Conservation (phyloP, 2,888 invertebrate genomes). For the Drosophila formosana region DNA sequence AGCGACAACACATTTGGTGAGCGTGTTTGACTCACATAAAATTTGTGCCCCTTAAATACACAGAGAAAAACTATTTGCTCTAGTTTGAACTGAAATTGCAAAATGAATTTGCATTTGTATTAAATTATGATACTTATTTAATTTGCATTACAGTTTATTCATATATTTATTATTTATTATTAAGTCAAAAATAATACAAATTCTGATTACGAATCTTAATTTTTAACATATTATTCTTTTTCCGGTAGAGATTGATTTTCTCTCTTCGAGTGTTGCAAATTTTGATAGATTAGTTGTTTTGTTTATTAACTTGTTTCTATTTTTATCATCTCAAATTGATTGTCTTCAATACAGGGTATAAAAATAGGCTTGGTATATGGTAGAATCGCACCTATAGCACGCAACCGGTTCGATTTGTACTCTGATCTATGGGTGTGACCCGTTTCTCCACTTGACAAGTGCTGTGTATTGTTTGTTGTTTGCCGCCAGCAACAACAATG, state of each 20-base stretch:
- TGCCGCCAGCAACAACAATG: slow-evolving; percentile 32
- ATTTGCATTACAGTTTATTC: too few relatives aligned
- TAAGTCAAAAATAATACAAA: too few relatives aligned
- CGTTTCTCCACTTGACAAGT: slow-evolving; percentile 33
- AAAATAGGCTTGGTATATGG: not conserved
- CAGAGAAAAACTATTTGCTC: not conserved
- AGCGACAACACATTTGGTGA: not conserved
- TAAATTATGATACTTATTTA: too few relatives aligned
- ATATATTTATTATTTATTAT: too few relatives aligned
- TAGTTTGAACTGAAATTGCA: not conserved
- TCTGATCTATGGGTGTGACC: slow-evolving; percentile 26
- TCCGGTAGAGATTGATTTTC: not conserved
- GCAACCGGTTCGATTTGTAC: slow-evolving; percentile 26
- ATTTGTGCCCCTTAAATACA: not conserved
- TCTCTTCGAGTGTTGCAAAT: not conserved
- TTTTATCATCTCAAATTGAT: not conserved
- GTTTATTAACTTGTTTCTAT: not conserved
- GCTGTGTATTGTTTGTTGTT: slow-evolving; percentile 36
- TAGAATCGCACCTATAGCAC: slow-evolving; percentile 18
- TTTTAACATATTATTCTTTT: too few relatives aligned
- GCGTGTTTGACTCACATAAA: too few relatives aligned
- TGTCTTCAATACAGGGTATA: not conserved
- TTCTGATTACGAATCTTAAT: too few relatives aligned
- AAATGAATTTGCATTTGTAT: too few relatives aligned
- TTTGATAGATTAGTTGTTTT: not conserved